These are phyloP conservation scores for Cyrtonyx montezumae DNA, from an alignment of 2,113 vertebrate genomes.

Conservation along the genomic window DNA sequence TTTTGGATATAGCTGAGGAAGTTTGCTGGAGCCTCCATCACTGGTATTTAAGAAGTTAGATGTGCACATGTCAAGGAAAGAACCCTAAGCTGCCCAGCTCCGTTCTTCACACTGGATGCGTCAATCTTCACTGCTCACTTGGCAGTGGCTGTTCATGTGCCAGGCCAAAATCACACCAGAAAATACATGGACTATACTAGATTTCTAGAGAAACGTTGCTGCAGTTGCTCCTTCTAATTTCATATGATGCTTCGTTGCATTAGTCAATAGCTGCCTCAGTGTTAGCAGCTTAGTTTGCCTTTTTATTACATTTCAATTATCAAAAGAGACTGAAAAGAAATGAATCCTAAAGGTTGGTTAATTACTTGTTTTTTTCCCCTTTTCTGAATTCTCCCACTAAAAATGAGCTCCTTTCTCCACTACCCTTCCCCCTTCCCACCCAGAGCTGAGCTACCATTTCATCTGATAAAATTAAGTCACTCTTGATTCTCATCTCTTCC, in stretches of 20 bases:
- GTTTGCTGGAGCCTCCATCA: not conserved
- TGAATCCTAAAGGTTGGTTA: not conserved
- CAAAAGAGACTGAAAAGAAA: not conserved
- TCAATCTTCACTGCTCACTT: not conserved
- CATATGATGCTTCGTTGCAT: not conserved
- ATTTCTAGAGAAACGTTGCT: not conserved
- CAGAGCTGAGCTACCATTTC: not conserved
- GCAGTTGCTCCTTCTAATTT: not conserved
- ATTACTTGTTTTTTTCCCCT: slow-evolving; percentile 13
- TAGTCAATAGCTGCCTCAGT: not conserved
- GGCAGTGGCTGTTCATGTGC: not conserved
- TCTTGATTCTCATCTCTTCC: not conserved
- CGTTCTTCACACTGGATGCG: not conserved
- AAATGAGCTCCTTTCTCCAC: not conserved
- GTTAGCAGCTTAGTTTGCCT: not conserved
- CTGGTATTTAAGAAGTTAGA: not conserved
- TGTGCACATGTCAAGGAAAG: not conserved
- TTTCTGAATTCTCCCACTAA: not conserved
- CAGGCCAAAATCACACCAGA: not conserved
- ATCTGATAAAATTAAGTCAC: not conserved
- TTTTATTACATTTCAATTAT: slow-evolving; percentile 28
- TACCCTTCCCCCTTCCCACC: not conserved
- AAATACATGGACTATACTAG: not conserved
- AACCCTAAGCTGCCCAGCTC: not conserved
- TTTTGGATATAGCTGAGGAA: not conserved